These are phyloP conservation scores for Dynastes tityus DNA, from an alignment of 2,888 invertebrate species.

Conservation along the genomic window DNA sequence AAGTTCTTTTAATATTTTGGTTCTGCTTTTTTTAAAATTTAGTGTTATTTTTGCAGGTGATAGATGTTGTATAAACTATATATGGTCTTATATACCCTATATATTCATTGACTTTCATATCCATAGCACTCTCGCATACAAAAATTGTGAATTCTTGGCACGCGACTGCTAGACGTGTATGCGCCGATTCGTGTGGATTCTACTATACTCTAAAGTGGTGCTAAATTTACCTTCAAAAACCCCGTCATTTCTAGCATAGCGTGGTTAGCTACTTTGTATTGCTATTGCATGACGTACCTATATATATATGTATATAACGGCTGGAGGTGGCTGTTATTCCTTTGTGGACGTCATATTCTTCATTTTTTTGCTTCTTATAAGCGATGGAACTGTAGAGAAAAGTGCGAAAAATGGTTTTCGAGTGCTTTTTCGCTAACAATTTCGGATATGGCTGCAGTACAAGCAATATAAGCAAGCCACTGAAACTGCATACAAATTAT, in stretches of 20 bases:
- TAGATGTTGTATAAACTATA: too few relatives aligned
- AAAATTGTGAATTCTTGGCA: slow-evolving; percentile 58
- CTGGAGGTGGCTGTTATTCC: slow-evolving; percentile 52
- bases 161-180: slow-evolving; percentile 54
- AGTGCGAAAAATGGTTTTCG: not conserved
- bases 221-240: slow-evolving; percentile 63
- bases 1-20: too few relatives aligned
- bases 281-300: slow-evolving; percentile 49
- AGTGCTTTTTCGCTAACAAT: slow-evolving; percentile 1
- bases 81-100: too few relatives aligned
- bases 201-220: slow-evolving; percentile 63
- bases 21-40: too few relatives aligned
- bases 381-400: not conserved
- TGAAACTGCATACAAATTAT: slow-evolving; percentile 38
- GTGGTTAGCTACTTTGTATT: slow-evolving; percentile 60
- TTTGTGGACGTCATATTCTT: too few relatives aligned
- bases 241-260: slow-evolving; percentile 32
- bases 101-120: too few relatives aligned
- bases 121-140: slow-evolving; percentile 1
- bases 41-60: too few relatives aligned
- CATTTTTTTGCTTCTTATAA: not conserved
- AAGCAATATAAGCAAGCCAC: not conserved
- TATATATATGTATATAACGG: slow-evolving; percentile 45
- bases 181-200: slow-evolving; percentile 58
- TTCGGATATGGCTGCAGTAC: not conserved